Evolutionary conservation across 2,888 invertebrate species (phyloP).

Genomic region (Aleiodes testaceus): DNA sequence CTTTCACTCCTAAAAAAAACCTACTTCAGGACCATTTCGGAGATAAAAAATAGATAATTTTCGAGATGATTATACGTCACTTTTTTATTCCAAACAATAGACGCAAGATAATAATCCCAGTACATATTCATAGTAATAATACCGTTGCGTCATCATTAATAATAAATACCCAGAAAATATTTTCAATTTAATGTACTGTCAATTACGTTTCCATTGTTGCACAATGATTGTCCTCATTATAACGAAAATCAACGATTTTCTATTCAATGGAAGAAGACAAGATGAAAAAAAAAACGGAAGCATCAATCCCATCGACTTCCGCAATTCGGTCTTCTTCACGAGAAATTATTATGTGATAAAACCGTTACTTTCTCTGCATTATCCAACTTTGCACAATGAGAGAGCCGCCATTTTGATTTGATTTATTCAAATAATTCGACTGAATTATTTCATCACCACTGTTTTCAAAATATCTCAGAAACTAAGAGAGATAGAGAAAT

Average conservation of each 20-base stretch:
- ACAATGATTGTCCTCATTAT: constrained; percentile 44
- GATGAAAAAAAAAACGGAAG: background rate
- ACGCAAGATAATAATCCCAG: background rate
- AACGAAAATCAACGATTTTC: background rate
- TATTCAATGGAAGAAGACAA: background rate
- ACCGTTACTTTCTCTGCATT: constrained; percentile 51
- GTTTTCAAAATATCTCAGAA: no score
- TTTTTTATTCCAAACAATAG: no score
- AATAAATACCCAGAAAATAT: background rate
- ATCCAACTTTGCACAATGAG: constrained; percentile 48
- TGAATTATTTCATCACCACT: no score
- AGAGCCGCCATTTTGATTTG: no score
- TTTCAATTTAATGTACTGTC: background rate
- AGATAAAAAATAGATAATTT: no score
- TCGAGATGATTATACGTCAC: no score
- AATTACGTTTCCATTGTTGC: background rate
- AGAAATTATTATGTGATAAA: constrained; percentile 51
- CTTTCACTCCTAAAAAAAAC: no score
- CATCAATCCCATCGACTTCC: constrained; percentile 44
- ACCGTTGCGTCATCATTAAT: background rate
- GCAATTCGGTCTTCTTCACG: constrained; percentile 49
- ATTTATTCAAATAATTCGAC: no score
- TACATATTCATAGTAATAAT: background rate
- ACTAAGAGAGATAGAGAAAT: no score
- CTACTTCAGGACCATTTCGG: no score